phyloP scores from a whole-genome alignment of 2,797 vertebrate species.

The Fistularia tabacaria region DNA sequence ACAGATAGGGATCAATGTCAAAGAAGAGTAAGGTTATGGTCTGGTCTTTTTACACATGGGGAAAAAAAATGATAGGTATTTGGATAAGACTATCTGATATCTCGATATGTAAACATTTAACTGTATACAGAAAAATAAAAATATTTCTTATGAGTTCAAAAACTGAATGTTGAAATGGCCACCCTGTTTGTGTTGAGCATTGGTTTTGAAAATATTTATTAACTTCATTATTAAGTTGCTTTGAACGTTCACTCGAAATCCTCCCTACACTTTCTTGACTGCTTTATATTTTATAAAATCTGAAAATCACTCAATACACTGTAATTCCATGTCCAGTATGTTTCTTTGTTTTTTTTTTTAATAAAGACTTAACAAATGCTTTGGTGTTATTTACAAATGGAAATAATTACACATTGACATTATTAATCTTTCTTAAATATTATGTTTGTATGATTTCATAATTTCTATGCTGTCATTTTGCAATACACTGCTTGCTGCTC shows the following conservation, averaged over 20 bases:
- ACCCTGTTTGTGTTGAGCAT: conserved; percentile 32
- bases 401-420: no score
- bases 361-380: conserved; percentile 24
- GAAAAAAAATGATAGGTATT: neutral
- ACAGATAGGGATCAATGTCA: neutral
- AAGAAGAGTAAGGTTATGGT: neutral
- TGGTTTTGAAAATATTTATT: conserved; percentile 40
- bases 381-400: neutral
- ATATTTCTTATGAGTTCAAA: neutral
- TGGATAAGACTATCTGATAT: neutral
- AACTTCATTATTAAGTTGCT: conserved; percentile 1
- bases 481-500: neutral
- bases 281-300: no score
- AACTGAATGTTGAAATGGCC: conserved; percentile 1
- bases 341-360: conserved; percentile 3
- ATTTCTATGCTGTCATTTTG: neutral
- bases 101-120: no score
- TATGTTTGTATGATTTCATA: no score
- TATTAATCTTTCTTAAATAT: no score
- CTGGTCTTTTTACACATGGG: neutral
- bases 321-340: neutral
- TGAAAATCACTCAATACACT: no score
- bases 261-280: no score
- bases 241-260: neutral
- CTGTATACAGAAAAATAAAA: no score